Evolutionary conservation across 2,888 invertebrate species (phyloP).

Genomic region (Lapara coniferarum): DNA sequence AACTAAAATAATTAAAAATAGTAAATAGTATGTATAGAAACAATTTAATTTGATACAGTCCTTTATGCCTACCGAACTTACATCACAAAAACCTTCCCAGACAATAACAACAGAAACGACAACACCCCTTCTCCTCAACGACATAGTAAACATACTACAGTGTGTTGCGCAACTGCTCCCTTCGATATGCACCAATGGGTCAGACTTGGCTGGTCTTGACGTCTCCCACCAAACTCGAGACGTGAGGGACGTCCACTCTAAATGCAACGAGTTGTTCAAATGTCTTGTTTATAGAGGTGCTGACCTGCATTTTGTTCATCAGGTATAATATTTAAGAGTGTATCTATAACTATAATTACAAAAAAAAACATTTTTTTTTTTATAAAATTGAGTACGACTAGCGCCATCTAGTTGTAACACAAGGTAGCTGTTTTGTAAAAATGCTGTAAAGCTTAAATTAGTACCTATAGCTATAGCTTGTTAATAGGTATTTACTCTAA

Average conservation of each 20-base stretch:
- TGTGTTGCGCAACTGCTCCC: constrained; percentile 90
- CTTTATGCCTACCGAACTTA: no score
- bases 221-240: constrained; percentile 85
- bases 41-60: neutral
- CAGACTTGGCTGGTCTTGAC: constrained; percentile 84
- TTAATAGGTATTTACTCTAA: no score
- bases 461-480: no score
- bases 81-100: constrained; percentile 62
- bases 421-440: no score
- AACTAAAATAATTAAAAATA: neutral
- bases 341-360: no score
- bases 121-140: constrained; percentile 84
- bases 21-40: neutral
- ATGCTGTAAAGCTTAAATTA: no score
- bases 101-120: constrained; percentile 85
- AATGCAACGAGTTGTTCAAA: constrained; percentile 90
- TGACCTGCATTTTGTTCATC: constrained; percentile 89
- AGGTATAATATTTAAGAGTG: constrained; percentile 74
- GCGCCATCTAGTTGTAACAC: no score
- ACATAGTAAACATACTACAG: constrained; percentile 89
- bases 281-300: constrained; percentile 90
- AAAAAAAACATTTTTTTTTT: no score
- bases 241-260: constrained; percentile 91
- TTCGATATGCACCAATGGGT: constrained; percentile 85
- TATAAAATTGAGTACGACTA: no score